Evolutionary conservation across 1,140 invertebrate genomes (phyloP).

Genomic region (Antheraea mylitta): DNA sequence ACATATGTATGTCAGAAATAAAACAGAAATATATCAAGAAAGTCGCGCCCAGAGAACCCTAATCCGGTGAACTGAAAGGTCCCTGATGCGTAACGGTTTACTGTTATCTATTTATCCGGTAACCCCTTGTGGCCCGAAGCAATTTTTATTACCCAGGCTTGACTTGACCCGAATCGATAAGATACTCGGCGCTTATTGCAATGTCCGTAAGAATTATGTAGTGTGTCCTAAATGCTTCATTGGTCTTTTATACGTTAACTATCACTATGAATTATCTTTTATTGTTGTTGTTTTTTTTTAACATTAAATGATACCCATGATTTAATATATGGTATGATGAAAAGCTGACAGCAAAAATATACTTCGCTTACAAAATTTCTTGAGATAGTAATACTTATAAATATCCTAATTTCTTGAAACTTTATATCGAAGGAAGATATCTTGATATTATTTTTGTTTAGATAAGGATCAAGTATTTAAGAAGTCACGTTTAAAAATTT

Average conservation of each 20-base stretch:
- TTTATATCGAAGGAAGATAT: no score
- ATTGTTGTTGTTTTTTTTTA: not conserved
- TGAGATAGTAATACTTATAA: no score
- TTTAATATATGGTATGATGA: no score
- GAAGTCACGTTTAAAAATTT: no score
- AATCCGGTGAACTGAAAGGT: constrained; percentile 12
- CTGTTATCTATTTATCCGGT: constrained; percentile 22
- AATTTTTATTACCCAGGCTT: constrained; percentile 13
- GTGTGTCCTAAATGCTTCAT: not conserved
- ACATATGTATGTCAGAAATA: not conserved
- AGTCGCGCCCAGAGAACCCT: not conserved
- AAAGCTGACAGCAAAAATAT: no score
- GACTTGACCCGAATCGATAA: constrained; percentile 2
- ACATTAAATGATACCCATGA: not conserved
- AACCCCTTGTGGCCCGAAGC: constrained; percentile 10
- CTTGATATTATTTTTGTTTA: no score
- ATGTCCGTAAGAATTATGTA: not conserved
- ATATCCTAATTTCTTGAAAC: no score
- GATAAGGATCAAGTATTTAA: no score
- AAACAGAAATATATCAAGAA: not conserved
- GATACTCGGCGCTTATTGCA: not conserved
- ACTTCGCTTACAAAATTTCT: no score
- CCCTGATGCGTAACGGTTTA: constrained; percentile 17
- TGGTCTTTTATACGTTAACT: not conserved
- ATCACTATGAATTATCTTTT: not conserved